Conservation (phyloP, 2,113 vertebrate species). For the Saguinus midas region DNA sequence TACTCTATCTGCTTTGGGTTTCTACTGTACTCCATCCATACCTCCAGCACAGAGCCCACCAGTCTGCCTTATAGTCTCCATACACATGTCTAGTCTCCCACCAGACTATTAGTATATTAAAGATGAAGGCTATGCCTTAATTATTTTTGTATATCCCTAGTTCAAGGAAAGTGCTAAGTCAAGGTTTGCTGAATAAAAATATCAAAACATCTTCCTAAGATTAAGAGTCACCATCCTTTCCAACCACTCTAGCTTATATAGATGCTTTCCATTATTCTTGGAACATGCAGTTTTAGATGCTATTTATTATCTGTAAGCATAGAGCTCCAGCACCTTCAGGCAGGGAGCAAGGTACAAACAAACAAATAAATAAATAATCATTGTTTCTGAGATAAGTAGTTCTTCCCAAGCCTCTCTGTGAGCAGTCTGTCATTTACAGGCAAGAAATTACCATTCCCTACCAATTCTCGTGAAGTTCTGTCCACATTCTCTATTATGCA, state of each 20-base stretch:
- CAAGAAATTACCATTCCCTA: background rate
- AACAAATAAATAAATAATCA: background rate
- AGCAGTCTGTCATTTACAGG: background rate
- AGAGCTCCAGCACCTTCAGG: background rate
- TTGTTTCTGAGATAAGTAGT: background rate
- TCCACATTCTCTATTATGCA: background rate
- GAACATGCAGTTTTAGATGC: background rate
- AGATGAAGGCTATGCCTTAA: background rate
- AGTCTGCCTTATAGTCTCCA: background rate
- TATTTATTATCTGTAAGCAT: background rate
- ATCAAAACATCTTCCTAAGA: background rate
- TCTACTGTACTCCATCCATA: background rate
- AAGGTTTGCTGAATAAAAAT: background rate
- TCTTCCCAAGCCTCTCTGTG: background rate
- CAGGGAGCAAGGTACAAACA: background rate
- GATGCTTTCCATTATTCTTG: background rate
- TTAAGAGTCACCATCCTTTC: background rate
- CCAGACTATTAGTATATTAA: background rate
- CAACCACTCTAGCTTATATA: background rate
- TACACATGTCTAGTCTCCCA: background rate
- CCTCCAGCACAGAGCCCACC: background rate
- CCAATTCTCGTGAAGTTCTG: background rate
- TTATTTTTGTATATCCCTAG: background rate
- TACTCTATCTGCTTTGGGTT: background rate
- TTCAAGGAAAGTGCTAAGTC: background rate